These are phyloP conservation scores for Argyresthia albistria DNA, from an alignment of 2,888 invertebrate genomes.

Conservation along the genomic window DNA sequence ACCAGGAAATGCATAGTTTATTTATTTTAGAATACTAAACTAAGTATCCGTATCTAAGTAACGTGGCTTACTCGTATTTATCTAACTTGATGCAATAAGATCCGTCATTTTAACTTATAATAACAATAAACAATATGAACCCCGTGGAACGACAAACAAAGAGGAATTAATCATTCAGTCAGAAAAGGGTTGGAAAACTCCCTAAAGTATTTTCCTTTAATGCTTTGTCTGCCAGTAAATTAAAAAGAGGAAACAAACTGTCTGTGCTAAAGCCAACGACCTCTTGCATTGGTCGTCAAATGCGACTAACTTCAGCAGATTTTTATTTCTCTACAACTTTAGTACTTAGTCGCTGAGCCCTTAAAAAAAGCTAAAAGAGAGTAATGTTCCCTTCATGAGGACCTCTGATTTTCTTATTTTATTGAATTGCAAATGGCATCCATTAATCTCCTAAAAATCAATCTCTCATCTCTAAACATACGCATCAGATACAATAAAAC, in stretches of 20 bases:
- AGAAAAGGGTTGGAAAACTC: constrained; percentile 52
- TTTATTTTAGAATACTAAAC: no score
- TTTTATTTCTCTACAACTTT: not conserved
- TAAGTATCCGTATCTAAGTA: no score
- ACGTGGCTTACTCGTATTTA: no score
- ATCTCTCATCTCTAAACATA: not conserved
- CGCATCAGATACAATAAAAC: not conserved
- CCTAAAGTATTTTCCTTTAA: constrained; percentile 64
- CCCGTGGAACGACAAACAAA: constrained; percentile 43
- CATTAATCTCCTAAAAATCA: not conserved
- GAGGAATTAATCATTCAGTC: constrained; percentile 69
- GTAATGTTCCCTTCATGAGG: no score
- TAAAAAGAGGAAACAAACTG: constrained; percentile 60
- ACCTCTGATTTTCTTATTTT: no score
- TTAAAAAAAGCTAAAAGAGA: no score
- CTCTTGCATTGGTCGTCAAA: constrained; percentile 21
- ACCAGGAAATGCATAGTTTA: no score
- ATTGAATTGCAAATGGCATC: no score
- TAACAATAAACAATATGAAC: not conserved
- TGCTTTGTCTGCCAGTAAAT: constrained; percentile 67
- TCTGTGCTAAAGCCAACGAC: constrained; percentile 44
- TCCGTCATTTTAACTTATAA: not conserved
- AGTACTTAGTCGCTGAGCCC: not conserved
- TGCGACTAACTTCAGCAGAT: not conserved
- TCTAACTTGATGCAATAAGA: not conserved